Base-by-base conservation (phyloP, 2,888 invertebrate genomes). In the Patella ulyssiponensis region DNA sequence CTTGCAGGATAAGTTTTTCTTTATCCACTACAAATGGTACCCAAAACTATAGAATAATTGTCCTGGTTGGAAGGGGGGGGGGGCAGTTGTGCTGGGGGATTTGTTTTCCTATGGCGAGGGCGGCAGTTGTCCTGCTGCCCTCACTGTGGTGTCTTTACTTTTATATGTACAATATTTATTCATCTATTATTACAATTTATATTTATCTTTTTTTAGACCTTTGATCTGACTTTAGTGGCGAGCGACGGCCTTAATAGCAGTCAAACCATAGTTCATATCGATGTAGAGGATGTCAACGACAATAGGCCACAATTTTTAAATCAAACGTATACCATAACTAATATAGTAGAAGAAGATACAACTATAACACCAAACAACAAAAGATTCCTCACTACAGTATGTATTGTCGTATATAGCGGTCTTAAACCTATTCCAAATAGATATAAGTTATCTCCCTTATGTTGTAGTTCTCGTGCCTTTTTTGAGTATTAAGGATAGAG, bases 251-350 rank as follows among this genome's bases (percentile, higher is more conserved):
- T 98, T 91, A 98, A 98, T 93, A 97, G 98, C 71, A 87, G 85
- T 64, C 86, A 84, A 20, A 86, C 90, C 3, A 83, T 83, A 44
- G 92, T 92, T 23, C 86, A 88, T 73, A 87, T 91, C 4, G 83
- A 86, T 52, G 87, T 92, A 11, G 97, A 98, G 88, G 98, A 99
- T 92, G 97, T 98, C 86, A 98, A 98, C 93, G 98, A 99, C 94
- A 98, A 98, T 93, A 96, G 98, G 71, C 98, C 98, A 3, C 96
- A 97, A 86, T 99, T 99, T 93, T 97, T 97, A 93, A 78, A 86
- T 71, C 76, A 81, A 14, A 84, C 86, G 9, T 89, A 88, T 75
- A 80, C 85, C 51, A 85, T 88, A 23, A 75, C 79, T 9, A 73
- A 83, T 74, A 82, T 89, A 11, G 83, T 87, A n/a, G 89, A 89